Evolutionary conservation across 2,888 invertebrate species (phyloP), one percentile per base, ranked within the genome.

Genomic region (Stenchaetothrips biformis): DNA sequence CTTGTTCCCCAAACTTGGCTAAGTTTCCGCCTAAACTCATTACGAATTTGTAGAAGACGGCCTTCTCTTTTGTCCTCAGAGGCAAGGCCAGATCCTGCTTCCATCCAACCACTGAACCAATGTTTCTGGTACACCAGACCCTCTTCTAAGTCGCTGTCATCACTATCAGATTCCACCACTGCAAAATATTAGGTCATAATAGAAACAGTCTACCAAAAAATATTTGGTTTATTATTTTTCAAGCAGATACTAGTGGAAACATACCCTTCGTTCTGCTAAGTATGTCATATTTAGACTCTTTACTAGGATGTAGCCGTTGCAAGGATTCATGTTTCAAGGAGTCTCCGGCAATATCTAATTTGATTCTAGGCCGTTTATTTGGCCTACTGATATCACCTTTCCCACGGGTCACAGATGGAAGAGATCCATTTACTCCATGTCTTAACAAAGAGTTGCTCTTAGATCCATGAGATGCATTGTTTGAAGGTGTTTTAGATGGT

Each of bases 1-100:
- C 67, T 74, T 6, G 67, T 11, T 74, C 67, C 67, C 81, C 86
- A 86, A 18, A 88, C 83, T 80, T 90, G 90, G 27, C 87, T 86
- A 80, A 89, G 87, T 83, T 88, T 87, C 47, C 90, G 86, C 13
- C 89, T 87, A 48, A 89, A 83, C 82, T 89, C 88, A 7, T 86
- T 85, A 6, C 86, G 85, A 13, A 87, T 80, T 79, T 86, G 86
- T 1, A 86, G 85, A 9, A 87, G 25, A 25, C 67, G 21, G 83
- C 25, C 87, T 84, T 16, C 85, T 84, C 2, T 87, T 85, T 53
- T 87, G 84, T 80, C 82, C 81, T 21, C 81, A 67, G 9, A 79
- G 48, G 48, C 85, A 11, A 84, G 80, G 18, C 85, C 83, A 18
- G 85, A 83, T 74, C 82, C 84, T 48, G 84, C 82, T 27, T 86